These are phyloP conservation scores for Gallirallus australis DNA, from an alignment of 2,797 vertebrate species.

Conservation along the genomic window DNA sequence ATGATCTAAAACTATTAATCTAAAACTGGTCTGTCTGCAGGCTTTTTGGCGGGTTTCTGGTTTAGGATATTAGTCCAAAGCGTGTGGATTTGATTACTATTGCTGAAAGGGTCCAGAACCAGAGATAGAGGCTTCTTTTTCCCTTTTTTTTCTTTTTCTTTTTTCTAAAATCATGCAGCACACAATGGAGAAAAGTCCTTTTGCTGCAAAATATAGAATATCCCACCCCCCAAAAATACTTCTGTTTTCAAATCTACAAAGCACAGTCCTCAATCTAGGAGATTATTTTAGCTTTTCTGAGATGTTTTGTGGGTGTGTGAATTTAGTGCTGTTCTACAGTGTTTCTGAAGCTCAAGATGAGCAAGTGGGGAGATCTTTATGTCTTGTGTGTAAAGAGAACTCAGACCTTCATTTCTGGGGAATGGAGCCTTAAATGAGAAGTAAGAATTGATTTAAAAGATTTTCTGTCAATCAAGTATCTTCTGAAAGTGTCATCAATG, in stretches of 20 bases:
- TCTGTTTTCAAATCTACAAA: not conserved
- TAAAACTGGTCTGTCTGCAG: constrained; percentile 11
- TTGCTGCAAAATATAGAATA: not conserved
- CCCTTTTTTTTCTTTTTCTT: too few species aligned
- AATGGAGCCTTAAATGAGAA: not conserved
- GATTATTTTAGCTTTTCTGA: not conserved
- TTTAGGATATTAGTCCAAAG: not conserved
- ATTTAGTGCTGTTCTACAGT: not conserved
- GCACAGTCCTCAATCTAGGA: not conserved
- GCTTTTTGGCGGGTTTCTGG: not conserved
- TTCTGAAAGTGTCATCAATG: not conserved
- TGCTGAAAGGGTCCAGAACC: not conserved
- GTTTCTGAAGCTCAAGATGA: not conserved
- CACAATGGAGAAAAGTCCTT: not conserved
- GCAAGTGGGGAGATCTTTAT: not conserved
- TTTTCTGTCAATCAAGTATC: too few species aligned
- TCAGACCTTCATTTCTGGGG: not conserved
- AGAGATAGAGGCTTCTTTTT: not conserved
- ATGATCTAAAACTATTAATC: constrained; percentile 33
- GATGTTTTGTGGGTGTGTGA: not conserved
- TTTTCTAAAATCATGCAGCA: not conserved
- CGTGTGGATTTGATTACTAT: not conserved
- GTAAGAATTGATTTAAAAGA: not conserved
- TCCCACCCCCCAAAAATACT: not conserved
- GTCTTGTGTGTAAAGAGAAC: not conserved